Evolutionary conservation across 2,888 invertebrate species (phyloP), one percentile per base, ranked within the genome.

Genomic region (Aleiodes leptofemur): DNA sequence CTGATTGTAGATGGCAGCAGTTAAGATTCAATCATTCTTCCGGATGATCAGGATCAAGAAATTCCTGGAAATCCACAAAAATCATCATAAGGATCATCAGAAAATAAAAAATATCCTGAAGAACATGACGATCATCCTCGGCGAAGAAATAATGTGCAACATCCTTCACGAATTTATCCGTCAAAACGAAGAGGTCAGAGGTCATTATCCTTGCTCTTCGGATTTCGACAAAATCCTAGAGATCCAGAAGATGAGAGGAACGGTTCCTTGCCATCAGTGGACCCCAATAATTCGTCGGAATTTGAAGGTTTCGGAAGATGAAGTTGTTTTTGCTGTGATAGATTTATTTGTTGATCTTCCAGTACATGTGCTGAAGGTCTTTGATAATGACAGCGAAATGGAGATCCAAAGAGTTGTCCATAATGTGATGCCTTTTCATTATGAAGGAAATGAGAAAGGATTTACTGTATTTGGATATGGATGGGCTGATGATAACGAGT

Each of bases 391-490:
- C n/a, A 80, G 79, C 2, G 74, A 73, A 0, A 66, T 16, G 4
- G 86, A 86, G 55, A 70, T 85, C 16, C 8, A 72, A 1, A 78
- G 80, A 11, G 1, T 79, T 14, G 77, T 77, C 14, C 82, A 81
- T 14, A 80, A 81, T 34, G 82, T 83, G 5, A 73, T 69, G 0
- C 79, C 84, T 13, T 72, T 71, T 14, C 55, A 68, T 14, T 86
- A 83, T 43, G 23, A 23, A 0, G 29, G 80, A 2, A 69, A 74
- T 7, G 68, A 73, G 7, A n/a, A 64, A 0, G 86, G 86, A 2
- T 86, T 85, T 70, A 85, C 85, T 8, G 57, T 86, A 0, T 76
- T 86, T 31, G 84, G 81, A 13, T 85, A 86, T 14, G 85, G 85
- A 0, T 82, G 81, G 79, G 79, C 38, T 38, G 78, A 81, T 0